These are phyloP conservation scores for Harlomillsia oculata DNA, from an alignment of 1,140 invertebrate genomes.

Conservation along the genomic window DNA sequence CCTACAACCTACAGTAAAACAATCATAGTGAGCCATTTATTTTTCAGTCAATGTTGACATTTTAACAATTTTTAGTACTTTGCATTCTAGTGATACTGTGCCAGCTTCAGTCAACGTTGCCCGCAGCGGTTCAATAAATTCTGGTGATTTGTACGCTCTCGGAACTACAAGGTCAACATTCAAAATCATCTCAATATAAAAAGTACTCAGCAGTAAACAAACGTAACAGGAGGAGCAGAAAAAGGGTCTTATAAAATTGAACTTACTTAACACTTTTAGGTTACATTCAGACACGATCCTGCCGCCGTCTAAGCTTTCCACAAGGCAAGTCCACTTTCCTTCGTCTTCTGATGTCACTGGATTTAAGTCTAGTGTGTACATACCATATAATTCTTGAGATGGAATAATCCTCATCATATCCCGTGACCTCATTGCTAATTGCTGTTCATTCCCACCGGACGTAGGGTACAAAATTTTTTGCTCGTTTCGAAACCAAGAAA, in stretches of 20 bases:
- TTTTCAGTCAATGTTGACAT: background rate
- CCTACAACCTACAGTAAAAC: slow-evolving; percentile 52
- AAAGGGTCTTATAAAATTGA: too few species aligned
- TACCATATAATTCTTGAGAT: too few species aligned
- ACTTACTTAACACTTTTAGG: slow-evolving; percentile 64
- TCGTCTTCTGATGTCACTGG: slow-evolving; percentile 24
- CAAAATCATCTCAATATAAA: background rate
- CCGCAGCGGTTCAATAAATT: slow-evolving; percentile 70
- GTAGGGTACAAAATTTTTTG: slow-evolving; percentile 43
- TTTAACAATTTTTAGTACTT: slow-evolving; percentile 42
- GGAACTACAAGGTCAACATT: slow-evolving; percentile 53
- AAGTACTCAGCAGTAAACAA: too few species aligned
- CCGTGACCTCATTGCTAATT: too few species aligned
- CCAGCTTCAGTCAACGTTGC: slow-evolving; percentile 72
- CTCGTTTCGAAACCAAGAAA: slow-evolving; percentile 71
- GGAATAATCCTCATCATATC: too few species aligned
- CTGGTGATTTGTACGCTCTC: slow-evolving; percentile 73
- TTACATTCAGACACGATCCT: too few species aligned
- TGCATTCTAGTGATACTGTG: slow-evolving; percentile 80
- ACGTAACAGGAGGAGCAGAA: too few species aligned
- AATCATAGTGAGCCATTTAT: too few species aligned
- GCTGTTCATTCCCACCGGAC: slow-evolving; percentile 13
- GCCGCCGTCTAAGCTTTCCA: too few species aligned
- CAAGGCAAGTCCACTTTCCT: slow-evolving; percentile 41
- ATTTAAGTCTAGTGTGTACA: slow-evolving; percentile 24